Evolutionary conservation across 1,140 invertebrate genomes (phyloP).

Genomic region (Hypothenemus hampei): DNA sequence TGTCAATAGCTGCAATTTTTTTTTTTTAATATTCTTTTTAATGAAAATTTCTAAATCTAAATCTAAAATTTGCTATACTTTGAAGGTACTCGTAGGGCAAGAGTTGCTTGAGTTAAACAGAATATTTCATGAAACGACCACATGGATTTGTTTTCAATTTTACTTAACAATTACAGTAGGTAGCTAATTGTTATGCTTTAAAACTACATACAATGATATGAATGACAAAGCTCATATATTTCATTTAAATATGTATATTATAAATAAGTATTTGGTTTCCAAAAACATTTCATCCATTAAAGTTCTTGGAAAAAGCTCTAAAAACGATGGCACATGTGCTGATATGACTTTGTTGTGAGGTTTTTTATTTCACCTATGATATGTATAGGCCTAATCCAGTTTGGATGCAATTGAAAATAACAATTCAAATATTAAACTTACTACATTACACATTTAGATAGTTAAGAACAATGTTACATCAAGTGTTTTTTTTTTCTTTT

Average conservation of each 20-base stretch:
- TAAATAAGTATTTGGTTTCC: conserved; percentile 20
- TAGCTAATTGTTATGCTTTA: too few species aligned
- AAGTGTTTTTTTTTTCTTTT: too few species aligned
- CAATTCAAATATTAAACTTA: too few species aligned
- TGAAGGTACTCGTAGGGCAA: conserved; percentile 41
- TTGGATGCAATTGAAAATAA: conserved; percentile 25
- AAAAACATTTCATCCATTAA: conserved; percentile 17
- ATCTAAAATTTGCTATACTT: too few species aligned
- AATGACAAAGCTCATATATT: conserved; percentile 27
- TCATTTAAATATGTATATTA: conserved; percentile 21
- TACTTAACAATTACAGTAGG: too few species aligned
- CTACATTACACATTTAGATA: neutral
- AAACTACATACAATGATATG: conserved; percentile 20
- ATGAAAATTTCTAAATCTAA: too few species aligned
- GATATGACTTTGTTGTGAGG: conserved; percentile 21
- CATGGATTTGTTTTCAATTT: too few species aligned
- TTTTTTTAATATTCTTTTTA: too few species aligned
- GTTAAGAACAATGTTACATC: too few species aligned
- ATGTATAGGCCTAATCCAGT: conserved; percentile 24
- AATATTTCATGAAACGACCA: too few species aligned
- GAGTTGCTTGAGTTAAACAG: conserved; percentile 26
- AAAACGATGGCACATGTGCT: conserved; percentile 12
- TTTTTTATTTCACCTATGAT: conserved; percentile 17
- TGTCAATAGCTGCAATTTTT: too few species aligned
- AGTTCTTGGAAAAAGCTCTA: conserved; percentile 16